Evolutionary conservation across 2,888 invertebrate species (phyloP).

Genomic region (Gastracanthus pulcherrimus): DNA sequence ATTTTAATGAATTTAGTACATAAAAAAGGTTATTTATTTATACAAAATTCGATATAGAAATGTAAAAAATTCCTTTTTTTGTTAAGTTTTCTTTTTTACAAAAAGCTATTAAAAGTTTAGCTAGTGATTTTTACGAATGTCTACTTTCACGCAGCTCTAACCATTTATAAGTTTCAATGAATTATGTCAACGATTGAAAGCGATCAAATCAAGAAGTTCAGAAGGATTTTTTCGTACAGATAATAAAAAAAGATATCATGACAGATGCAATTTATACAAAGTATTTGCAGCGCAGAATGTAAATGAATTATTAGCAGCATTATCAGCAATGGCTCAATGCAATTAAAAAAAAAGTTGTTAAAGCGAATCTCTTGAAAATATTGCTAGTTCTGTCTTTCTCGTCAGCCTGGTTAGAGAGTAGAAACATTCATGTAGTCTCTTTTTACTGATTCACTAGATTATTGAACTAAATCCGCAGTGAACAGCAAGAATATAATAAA

Average conservation of each 20-base stretch:
- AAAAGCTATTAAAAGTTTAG: constrained; percentile 13
- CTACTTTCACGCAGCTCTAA: neutral
- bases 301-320: neutral
- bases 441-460: neutral
- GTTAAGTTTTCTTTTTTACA: constrained; percentile 4
- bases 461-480: no score
- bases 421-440: neutral
- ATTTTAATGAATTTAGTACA: constrained; percentile 2
- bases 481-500: neutral
- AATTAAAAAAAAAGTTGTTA: constrained; percentile 26
- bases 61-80: constrained; percentile 9
- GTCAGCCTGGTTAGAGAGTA: constrained; percentile 21
- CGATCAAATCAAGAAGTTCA: no score
- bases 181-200: no score
- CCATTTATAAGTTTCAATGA: neutral
- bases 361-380: constrained; percentile 41
- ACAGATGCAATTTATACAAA: neutral
- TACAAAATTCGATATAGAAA: constrained; percentile 31
- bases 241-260: no score
- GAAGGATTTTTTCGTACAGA: no score
- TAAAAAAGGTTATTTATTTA: constrained; percentile 22
- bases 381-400: neutral
- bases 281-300: neutral
- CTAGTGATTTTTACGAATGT: neutral
- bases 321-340: neutral